A percentile compares a stretch with the other conserved stretches of the same genome.
These are phyloP conservation scores for Phainopepla nitens DNA, from an alignment of 2,113 vertebrate species.

Conservation along the genomic window DNA sequence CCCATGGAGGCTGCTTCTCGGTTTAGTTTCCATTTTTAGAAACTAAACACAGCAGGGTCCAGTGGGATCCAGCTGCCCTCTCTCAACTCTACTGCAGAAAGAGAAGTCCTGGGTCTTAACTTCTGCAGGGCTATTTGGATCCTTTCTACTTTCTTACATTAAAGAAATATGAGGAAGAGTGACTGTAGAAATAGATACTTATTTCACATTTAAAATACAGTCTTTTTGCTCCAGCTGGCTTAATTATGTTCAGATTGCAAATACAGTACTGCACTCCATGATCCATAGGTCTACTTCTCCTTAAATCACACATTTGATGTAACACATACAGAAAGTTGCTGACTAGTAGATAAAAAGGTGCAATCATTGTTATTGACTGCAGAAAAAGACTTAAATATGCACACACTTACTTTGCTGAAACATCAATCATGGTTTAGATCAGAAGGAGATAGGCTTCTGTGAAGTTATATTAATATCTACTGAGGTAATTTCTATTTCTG, in stretches of 20 bases:
- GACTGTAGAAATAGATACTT: background rate
- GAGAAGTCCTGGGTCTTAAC: background rate
- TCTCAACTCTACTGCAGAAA: conserved; percentile 15
- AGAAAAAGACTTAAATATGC: background rate
- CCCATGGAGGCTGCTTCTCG: conserved; percentile 33
- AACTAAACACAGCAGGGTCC: conserved; percentile 54
- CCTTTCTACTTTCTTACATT: background rate
- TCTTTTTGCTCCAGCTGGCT: background rate
- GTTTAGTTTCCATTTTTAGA: conserved; percentile 57
- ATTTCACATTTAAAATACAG: background rate
- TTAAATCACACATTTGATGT: background rate
- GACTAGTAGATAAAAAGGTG: background rate
- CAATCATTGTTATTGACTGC: background rate
- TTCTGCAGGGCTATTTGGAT: background rate
- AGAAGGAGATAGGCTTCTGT: conserved; percentile 5
- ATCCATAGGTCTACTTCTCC: background rate
- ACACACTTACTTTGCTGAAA: background rate
- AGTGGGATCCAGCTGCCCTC: conserved; percentile 64
- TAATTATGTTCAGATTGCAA: background rate
- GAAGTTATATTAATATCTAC: conserved; percentile 25
- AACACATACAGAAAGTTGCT: background rate
- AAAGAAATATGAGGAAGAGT: background rate
- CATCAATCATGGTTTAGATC: background rate
- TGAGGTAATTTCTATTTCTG: conserved; percentile 57
- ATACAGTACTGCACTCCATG: rapidly evolving